Conservation (phyloP, 2,113 vertebrate genomes). For the Machaerirhynchus nigripectus region DNA sequence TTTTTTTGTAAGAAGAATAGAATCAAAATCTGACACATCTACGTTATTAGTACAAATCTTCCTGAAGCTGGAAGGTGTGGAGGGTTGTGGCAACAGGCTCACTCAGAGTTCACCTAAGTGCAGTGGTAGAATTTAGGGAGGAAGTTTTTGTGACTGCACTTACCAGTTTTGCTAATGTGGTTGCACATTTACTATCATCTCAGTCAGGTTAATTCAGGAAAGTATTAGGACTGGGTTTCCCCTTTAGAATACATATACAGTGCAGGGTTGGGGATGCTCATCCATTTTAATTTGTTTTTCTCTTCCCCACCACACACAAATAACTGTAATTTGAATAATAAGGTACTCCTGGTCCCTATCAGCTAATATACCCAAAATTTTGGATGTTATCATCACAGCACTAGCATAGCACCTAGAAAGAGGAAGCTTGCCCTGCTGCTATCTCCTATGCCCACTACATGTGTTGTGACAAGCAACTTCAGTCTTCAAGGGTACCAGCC, state of each 20-base stretch:
- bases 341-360: not conserved
- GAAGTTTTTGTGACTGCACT: not conserved
- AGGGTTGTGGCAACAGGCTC: not conserved
- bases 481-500: not conserved
- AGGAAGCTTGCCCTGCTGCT: not conserved
- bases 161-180: not conserved
- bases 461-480: not conserved
- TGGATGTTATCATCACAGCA: not conserved
- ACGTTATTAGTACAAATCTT: not conserved
- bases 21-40: not conserved
- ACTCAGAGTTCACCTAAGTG: not conserved
- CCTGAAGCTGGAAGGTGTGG: not conserved
- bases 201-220: not conserved
- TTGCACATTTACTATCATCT: not conserved
- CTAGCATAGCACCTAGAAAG: not conserved
- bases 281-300: not conserved
- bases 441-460: rapidly evolving
- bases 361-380: not conserved
- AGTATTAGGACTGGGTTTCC: not conserved
- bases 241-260: not conserved
- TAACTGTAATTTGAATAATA: not conserved
- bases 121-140: not conserved
- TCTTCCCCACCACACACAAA: not conserved
- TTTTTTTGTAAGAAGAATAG: not conserved
- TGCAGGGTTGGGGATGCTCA: not conserved